phyloP scores from a whole-genome alignment of 2,113 vertebrate species.

The Piprites chloris region DNA sequence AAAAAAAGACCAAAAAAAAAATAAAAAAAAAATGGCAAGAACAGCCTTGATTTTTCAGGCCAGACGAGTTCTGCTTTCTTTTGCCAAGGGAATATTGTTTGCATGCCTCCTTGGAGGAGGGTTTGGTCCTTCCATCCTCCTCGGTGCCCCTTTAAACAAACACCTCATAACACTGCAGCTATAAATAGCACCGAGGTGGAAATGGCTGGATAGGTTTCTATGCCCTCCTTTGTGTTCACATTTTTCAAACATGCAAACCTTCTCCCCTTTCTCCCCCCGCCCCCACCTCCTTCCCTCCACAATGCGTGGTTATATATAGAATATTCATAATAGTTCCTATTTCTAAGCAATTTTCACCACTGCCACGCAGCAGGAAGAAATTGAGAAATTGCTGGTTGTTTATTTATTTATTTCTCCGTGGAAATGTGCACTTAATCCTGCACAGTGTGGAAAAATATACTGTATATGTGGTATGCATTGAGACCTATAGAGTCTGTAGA shows the following conservation, averaged over 20 bases:
- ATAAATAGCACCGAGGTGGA: constrained; percentile 56
- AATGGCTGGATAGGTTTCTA: constrained; percentile 46
- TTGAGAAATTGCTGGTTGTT: constrained; percentile 59
- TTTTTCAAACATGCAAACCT: constrained; percentile 15
- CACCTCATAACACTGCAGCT: constrained; percentile 12
- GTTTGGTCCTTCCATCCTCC: constrained; percentile 11
- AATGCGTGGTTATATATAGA: constrained; percentile 31
- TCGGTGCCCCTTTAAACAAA: constrained; percentile 61
- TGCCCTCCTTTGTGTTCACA: constrained; percentile 41
- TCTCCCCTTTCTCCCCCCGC: background rate
- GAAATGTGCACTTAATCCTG: constrained; percentile 30
- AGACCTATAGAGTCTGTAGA: background rate
- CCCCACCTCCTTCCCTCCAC: background rate
- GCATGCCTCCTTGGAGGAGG: constrained; percentile 4
- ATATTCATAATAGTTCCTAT: constrained; percentile 46
- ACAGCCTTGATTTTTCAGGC: background rate
- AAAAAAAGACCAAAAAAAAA: background rate
- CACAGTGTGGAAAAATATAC: background rate
- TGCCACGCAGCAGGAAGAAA: constrained; percentile 52
- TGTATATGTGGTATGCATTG: background rate
- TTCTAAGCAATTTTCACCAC: constrained; percentile 57
- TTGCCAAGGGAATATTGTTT: constrained; percentile 38
- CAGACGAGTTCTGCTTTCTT: background rate
- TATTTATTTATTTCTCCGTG: constrained; percentile 54
- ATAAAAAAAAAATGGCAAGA: background rate